A percentile compares a stretch with the other conserved stretches of the same genome.
Conservation (phyloP, 2,113 vertebrate genomes). For the Acinonyx jubatus region DNA sequence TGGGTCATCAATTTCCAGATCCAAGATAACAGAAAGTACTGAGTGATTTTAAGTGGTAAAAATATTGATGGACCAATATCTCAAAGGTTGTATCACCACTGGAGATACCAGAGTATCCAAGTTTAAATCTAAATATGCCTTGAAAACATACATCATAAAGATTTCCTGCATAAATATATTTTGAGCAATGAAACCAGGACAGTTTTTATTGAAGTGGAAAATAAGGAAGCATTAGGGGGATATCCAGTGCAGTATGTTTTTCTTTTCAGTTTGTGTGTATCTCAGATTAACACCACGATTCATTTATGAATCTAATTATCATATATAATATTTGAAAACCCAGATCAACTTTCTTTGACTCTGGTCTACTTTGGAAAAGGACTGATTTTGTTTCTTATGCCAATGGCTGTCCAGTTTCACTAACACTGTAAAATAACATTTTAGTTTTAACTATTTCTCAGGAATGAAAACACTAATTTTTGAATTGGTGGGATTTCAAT, state of each 20-base stretch:
- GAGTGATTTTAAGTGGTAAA: background rate
- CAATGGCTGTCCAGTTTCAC: background rate
- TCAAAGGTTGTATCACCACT: background rate
- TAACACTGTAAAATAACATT: background rate
- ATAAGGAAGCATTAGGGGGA: background rate
- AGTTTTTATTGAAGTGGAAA: background rate
- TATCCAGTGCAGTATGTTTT: background rate
- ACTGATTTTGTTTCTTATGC: conserved; percentile 18
- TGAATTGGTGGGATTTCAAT: conserved; percentile 15
- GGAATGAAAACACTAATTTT: conserved; percentile 10
- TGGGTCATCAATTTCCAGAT: background rate
- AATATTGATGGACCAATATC: background rate
- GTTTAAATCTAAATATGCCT: background rate
- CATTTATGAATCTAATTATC: background rate
- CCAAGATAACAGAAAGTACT: background rate
- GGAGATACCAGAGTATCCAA: background rate
- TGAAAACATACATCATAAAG: background rate
- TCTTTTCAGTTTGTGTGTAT: background rate
- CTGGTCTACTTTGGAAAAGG: background rate
- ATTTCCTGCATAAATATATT: background rate
- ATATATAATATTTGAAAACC: conserved; percentile 10
- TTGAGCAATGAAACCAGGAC: background rate
- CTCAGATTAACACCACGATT: background rate
- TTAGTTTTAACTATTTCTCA: conserved; percentile 20
- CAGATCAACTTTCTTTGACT: background rate